A percentile compares a stretch with the other conserved stretches of the same genome.
phyloP scores from a whole-genome alignment of 2,888 invertebrate species.

The Ectemnius continuus region DNA sequence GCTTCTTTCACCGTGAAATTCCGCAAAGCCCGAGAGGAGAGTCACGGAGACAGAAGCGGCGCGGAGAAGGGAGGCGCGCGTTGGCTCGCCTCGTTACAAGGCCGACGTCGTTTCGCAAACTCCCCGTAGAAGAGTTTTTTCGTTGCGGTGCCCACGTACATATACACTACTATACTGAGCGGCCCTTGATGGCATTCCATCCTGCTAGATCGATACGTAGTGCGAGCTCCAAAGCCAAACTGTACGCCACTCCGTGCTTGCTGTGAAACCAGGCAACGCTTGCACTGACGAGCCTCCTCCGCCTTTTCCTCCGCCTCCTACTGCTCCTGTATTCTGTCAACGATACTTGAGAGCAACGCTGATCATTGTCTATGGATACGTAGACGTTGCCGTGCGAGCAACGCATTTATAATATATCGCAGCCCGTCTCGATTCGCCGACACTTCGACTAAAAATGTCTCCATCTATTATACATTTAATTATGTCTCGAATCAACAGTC shows the following conservation, averaged over 20 bases:
- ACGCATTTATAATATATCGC: too few species aligned
- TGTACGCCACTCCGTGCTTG: slow-evolving; percentile 43
- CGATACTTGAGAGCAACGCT: too few species aligned
- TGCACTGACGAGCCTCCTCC: slow-evolving; percentile 11
- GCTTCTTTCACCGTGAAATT: slow-evolving; percentile 7
- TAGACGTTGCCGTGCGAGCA: too few species aligned
- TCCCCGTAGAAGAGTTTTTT: slow-evolving; percentile 33
- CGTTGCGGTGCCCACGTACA: slow-evolving; percentile 33
- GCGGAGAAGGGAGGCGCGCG: neutral
- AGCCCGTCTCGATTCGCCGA: too few species aligned
- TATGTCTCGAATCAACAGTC: too few species aligned
- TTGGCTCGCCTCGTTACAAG: slow-evolving; percentile 3
- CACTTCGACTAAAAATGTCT: too few species aligned
- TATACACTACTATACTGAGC: too few species aligned
- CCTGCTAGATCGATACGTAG: slow-evolving; percentile 67
- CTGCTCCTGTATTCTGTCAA: neutral
- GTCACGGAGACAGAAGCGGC: slow-evolving; percentile 11
- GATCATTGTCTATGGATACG: too few species aligned
- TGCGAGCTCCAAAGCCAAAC: slow-evolving; percentile 69
- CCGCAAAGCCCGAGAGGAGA: slow-evolving; percentile 10
- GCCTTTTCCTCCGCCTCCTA: neutral
- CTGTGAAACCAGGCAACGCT: slow-evolving; percentile 46
- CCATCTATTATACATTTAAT: too few species aligned
- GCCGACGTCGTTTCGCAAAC: slow-evolving; percentile 27
- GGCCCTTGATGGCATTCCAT: slow-evolving; percentile 51